phyloP scores from a whole-genome alignment of 1,140 invertebrate genomes.

The Diuraphis noxia region DNA sequence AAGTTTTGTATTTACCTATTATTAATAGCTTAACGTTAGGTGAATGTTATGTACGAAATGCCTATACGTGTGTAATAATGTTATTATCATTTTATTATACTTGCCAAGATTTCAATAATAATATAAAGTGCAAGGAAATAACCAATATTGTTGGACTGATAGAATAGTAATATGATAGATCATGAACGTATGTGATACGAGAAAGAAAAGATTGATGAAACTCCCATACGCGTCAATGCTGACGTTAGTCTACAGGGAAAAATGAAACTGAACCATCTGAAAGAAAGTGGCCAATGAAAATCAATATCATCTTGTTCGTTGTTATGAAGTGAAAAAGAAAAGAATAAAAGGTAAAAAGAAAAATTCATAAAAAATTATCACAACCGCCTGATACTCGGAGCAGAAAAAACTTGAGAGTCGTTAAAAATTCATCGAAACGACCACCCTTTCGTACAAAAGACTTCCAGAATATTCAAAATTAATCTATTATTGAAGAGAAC shows the following conservation, averaged over 20 bases:
- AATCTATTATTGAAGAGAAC: conserved; percentile 46
- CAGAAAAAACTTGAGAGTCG: conserved; percentile 40
- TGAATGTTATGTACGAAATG: not conserved
- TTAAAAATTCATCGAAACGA: conserved; percentile 39
- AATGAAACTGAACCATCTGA: not conserved
- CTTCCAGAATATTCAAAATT: conserved; percentile 15
- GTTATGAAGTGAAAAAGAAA: not conserved
- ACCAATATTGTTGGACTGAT: not conserved
- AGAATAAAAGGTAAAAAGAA: conserved; percentile 16
- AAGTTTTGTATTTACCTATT: too few relatives aligned
- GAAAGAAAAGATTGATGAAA: conserved; percentile 46
- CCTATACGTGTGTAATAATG: not conserved
- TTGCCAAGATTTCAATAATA: not conserved
- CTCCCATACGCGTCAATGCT: not conserved
- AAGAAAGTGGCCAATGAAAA: conserved; percentile 18
- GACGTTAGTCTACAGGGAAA: conserved; percentile 7
- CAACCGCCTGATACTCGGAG: not conserved
- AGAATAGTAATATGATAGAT: not conserved
- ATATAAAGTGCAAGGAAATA: not conserved
- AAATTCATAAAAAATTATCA: conserved; percentile 23
- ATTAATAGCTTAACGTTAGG: not conserved
- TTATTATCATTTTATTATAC: not conserved
- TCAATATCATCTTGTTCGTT: conserved; percentile 29
- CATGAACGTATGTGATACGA: not conserved
- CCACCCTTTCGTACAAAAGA: not conserved